Evolutionary conservation across 2,888 invertebrate species (phyloP), one percentile per base, ranked within the genome.

Genomic region (Meteorus colon): DNA sequence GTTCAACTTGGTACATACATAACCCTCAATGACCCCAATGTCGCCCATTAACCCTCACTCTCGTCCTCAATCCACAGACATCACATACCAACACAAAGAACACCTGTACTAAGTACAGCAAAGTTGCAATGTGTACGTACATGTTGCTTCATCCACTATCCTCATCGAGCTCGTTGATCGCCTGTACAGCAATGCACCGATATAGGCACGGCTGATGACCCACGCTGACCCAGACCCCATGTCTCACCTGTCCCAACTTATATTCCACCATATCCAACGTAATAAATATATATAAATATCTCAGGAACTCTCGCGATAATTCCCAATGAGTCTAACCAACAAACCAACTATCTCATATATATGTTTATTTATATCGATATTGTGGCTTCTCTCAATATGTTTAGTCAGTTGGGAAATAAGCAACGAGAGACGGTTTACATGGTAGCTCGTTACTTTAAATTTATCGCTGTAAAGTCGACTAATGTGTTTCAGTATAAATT

Each of bases 401-500:
- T 59, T 75, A 51, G 45, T 69, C 62, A 10, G 60, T 62, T 59
- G 72, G 59, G 66, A 84, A 86, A 85, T 85, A 84, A 83, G 82
- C 82, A 84, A 84, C 55, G 55, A 55, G 55, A 55, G 84, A 84
- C 83, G 84, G 80, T 51, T 24, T 86, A 87, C 87, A 87, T 84
- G 87, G 85, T 84, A 86, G 85, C 88, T 88, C 87, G 88, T 88
- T 88, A 88, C 87, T 82, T 81, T 83, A 84, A 84, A 87, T 87
- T 87, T 87, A 87, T 87, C 82, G 83, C 81, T 82, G 79, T 78
- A 77, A 60, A 77, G 82, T 81, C 82, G 85, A 85, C 83, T 84
- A 86, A 87, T 86, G 85, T 34, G 34, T 55, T 55, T 55, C n/a
- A 69, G 12, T 31, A 69, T 55, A 29, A 48, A 41, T 48, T 55